Percentiles rank a stretch among this genome's conserved stretches.
Evolutionary conservation across 2,888 invertebrate genomes (phyloP).

Genomic region (Drosophila aldrichi): DNA sequence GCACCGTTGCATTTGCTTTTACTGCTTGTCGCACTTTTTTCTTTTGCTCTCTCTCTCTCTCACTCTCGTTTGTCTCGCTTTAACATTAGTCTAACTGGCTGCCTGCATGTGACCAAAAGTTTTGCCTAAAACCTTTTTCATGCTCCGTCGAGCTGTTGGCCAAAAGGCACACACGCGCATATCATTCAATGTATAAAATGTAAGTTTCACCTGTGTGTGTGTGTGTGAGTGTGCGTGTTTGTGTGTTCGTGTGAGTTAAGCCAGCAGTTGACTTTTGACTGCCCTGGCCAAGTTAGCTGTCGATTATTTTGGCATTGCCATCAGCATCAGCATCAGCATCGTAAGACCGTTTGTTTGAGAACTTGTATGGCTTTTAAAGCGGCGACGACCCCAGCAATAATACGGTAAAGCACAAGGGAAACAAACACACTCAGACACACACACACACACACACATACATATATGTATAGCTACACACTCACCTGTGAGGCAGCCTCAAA

Average conservation of each 20-base stretch:
- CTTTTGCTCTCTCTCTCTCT: background rate
- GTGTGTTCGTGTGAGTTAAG: constrained; percentile 36
- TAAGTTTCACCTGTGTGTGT: constrained; percentile 55
- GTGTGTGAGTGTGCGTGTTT: constrained; percentile 13
- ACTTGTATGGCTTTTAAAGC: constrained; percentile 62
- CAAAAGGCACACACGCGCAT: constrained; percentile 49
- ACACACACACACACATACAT: background rate
- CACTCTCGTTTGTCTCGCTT: background rate
- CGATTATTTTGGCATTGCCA: constrained; percentile 71
- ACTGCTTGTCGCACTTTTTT: constrained; percentile 15
- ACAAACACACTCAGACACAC: constrained; percentile 1
- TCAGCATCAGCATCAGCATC: constrained; percentile 38
- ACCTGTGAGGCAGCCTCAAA: constrained; percentile 96
- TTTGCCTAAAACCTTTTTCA: constrained; percentile 76
- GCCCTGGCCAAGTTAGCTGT: constrained; percentile 43
- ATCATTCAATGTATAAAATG: constrained; percentile 42
- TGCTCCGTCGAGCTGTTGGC: constrained; percentile 55
- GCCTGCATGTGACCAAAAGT: constrained; percentile 35
- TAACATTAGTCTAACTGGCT: background rate
- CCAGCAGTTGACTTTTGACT: constrained; percentile 72
- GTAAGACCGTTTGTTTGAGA: constrained; percentile 60
- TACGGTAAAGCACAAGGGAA: constrained; percentile 50
- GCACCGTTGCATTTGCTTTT: constrained; percentile 52
- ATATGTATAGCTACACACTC: constrained; percentile 43
- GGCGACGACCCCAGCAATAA: constrained; percentile 30